Percentiles rank a stretch among this genome's conserved stretches.
Conservation (phyloP, 1,140 invertebrate genomes). For the Holcopasites calliopsidis region DNA sequence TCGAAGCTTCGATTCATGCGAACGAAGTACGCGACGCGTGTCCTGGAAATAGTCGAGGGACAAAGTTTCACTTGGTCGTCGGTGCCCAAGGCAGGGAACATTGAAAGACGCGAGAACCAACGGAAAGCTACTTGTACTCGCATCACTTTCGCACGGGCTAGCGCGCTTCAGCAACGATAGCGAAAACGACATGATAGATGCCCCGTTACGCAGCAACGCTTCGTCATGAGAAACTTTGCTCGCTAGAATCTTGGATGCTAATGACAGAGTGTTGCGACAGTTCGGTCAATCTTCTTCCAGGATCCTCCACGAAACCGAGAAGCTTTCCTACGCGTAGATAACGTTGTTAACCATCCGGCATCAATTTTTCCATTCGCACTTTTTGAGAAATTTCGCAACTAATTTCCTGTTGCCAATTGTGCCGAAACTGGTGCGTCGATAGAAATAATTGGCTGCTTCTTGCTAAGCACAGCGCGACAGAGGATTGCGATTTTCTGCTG, state of each 20-base stretch:
- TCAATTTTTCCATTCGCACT: neutral
- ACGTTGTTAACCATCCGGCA: neutral
- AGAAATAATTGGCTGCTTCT: no score
- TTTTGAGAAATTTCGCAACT: neutral
- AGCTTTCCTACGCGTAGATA: neutral
- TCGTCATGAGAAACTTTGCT: constrained; percentile 24
- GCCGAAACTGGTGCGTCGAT: no score
- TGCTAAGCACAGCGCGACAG: no score
- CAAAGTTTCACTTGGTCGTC: constrained; percentile 44
- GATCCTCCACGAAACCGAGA: neutral
- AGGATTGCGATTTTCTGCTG: no score
- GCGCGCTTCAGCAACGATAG: constrained; percentile 23
- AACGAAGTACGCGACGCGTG: neutral
- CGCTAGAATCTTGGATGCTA: constrained; percentile 8
- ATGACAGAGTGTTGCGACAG: neutral
- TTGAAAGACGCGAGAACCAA: constrained; percentile 1
- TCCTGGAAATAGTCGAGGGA: constrained; percentile 44
- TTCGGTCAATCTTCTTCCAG: constrained; percentile 4
- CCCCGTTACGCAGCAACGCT: constrained; percentile 7
- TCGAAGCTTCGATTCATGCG: neutral
- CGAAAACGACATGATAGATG: constrained; percentile 25
- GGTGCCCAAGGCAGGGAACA: neutral
- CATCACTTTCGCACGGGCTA: constrained; percentile 51
- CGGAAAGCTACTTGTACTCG: constrained; percentile 30
- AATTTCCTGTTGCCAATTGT: no score